phyloP scores from a whole-genome alignment of 2,888 invertebrate species.

The Brenthis ino region DNA sequence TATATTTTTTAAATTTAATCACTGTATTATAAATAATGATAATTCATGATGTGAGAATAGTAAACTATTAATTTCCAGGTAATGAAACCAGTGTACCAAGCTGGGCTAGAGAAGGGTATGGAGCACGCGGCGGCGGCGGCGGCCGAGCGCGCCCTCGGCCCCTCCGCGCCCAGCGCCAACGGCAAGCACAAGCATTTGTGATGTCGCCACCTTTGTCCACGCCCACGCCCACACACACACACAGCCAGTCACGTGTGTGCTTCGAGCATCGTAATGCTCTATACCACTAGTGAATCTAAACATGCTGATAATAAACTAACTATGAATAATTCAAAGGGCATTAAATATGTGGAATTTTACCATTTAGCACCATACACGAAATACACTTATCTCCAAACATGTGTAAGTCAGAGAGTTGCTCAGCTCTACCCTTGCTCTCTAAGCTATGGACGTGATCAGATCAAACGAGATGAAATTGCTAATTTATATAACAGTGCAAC shows the following conservation, averaged over 20 bases:
- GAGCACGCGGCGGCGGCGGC: slow-evolving; percentile 91
- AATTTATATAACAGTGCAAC: background rate
- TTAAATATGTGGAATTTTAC: background rate
- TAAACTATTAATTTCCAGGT: slow-evolving; percentile 74
- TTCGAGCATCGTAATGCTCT: background rate
- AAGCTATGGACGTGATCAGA: background rate
- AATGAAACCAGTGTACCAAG: slow-evolving; percentile 92
- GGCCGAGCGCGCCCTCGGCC: slow-evolving; percentile 85
- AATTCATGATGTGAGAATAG: too few relatives aligned
- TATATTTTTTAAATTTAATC: background rate
- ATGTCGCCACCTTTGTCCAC: slow-evolving; percentile 54
- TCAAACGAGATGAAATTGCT: too few relatives aligned
- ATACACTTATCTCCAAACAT: background rate
- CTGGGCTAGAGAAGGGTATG: slow-evolving; percentile 91
- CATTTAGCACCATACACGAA: background rate
- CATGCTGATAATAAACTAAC: background rate
- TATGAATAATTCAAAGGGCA: background rate
- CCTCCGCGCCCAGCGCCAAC: slow-evolving; percentile 75
- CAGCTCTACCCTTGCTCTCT: background rate
- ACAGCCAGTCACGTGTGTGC: slow-evolving; percentile 27
- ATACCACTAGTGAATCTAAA: background rate
- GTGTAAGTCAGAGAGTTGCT: background rate
- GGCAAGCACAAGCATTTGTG: slow-evolving; percentile 85
- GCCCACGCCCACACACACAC: slow-evolving; percentile 21
- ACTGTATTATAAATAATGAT: background rate